These are phyloP conservation scores for Plumapathes pennacea DNA, from an alignment of 92 coral and sea anemone species.

Conservation along the genomic window DNA sequence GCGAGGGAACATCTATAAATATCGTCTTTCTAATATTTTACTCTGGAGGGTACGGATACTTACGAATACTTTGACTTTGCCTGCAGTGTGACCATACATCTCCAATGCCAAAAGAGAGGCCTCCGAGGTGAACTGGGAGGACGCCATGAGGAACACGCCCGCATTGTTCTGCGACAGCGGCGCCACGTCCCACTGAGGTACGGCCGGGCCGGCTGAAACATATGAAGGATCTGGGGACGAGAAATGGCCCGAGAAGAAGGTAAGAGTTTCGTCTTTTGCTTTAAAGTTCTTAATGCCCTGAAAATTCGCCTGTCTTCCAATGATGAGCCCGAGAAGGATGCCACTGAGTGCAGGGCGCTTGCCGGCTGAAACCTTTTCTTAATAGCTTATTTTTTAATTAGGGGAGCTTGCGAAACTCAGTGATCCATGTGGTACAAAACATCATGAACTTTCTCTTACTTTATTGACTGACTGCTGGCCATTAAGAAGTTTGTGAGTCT, in stretches of 20 bases:
- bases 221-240: slow-evolving; percentile 57
- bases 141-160: slow-evolving; percentile 66
- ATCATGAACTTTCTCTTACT: too few relatives aligned
- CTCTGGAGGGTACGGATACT: slow-evolving; percentile 2
- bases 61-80: slow-evolving; percentile 65
- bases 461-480: too few relatives aligned
- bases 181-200: slow-evolving; percentile 73
- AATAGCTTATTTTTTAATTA: too few relatives aligned
- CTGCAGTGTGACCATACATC: slow-evolving; percentile 65
- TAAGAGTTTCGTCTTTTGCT: background rate
- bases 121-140: slow-evolving; percentile 44
- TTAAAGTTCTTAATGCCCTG: too few relatives aligned
- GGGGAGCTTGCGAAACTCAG: too few relatives aligned
- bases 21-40: background rate
- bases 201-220: slow-evolving; percentile 62
- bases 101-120: slow-evolving; percentile 65
- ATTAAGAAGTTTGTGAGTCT: too few relatives aligned
- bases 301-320: too few relatives aligned
- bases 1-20: slow-evolving; percentile 4
- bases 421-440: too few relatives aligned
- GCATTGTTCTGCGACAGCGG: slow-evolving; percentile 30
- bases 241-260: background rate
- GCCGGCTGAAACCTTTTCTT: too few relatives aligned
- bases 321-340: too few relatives aligned
- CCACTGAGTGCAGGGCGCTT: too few relatives aligned